A percentile compares a stretch with the other conserved stretches of the same genome.
These are phyloP conservation scores for Hoplias malabaricus DNA, from an alignment of 2,113 vertebrate species.

Conservation along the genomic window DNA sequence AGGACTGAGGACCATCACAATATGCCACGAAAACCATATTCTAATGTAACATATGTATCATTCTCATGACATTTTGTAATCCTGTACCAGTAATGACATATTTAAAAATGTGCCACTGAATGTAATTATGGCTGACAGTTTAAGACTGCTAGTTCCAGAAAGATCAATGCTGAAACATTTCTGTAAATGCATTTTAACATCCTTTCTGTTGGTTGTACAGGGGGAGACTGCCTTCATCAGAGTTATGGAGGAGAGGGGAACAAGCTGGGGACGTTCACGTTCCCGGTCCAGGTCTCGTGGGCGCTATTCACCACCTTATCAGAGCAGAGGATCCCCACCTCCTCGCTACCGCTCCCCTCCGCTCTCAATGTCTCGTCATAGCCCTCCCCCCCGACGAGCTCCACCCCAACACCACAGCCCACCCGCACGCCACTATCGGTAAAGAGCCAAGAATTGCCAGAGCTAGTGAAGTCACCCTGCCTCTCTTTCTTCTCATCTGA, in stretches of 20 bases:
- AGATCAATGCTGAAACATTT: too few species aligned
- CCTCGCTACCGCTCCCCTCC: constrained; percentile 83
- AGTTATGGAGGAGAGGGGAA: constrained; percentile 84
- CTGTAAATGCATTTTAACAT: neutral
- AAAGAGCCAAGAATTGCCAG: constrained; percentile 43
- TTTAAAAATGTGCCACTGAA: too few species aligned
- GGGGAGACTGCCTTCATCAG: constrained; percentile 89
- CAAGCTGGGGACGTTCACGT: constrained; percentile 82
- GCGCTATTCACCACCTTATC: constrained; percentile 85
- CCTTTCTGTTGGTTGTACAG: constrained; percentile 59
- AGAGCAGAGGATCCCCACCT: constrained; percentile 83
- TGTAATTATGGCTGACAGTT: too few species aligned
- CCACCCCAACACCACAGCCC: constrained; percentile 69
- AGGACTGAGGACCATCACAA: too few species aligned
- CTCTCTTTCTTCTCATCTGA: constrained; percentile 34
- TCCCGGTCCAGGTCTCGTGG: constrained; percentile 88
- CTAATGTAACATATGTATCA: too few species aligned
- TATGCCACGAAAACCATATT: too few species aligned
- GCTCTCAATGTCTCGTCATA: constrained; percentile 76
- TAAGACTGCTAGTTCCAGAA: too few species aligned
- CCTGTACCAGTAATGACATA: too few species aligned
- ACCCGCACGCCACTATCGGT: constrained; percentile 76
- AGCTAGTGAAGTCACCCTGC: neutral
- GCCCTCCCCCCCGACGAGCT: constrained; percentile 71
- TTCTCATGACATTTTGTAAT: too few species aligned